Evolutionary conservation across 2,888 invertebrate species (phyloP), one percentile per base, ranked within the genome.

Genomic region (Drosophila antonietae): DNA sequence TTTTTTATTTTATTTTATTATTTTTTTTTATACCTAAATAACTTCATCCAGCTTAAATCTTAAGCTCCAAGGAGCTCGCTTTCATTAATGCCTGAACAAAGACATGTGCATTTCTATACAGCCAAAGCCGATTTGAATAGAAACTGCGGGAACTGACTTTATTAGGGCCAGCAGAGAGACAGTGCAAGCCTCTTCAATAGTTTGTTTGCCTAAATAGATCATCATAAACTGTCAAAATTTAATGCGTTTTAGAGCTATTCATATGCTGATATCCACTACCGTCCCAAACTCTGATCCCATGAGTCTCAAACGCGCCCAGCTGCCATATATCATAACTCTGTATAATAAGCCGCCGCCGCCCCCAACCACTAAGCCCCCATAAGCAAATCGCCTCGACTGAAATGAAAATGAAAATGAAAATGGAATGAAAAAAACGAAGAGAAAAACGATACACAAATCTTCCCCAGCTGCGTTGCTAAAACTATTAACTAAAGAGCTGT

Each of bases 401-500:
- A 33, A 28, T 43, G 37, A 31, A 55, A 41, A 28, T 23, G 37
- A n/a, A 41, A 41, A 39, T 14, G 15, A 15, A n/a, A 39, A 39
- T 6, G 15, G 15, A 39, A 39, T 15, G 37, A 15, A 35, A 10
- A 18, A 33, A 47, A 51, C 15, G 43, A 12, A 41, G 15, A 63
- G 51, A 43, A 18, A 55, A 31, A 53, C 44, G 35, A 56, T 33
- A 68, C 75, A 74, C 58, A 74, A 70, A 67, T 88, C 83, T 60
- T 64, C 73, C 78, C 84, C 83, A 87, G 83, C 83, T 83, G 88
- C 74, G 85, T 81, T 80, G 82, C 84, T 75, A 88, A 89, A 84
- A 81, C 84, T 85, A 85, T 85, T 85, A 85, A 87, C 84, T 89
- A 84, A 84, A 84, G 84, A 84, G 88, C 84, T 89, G 80, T 73